A percentile compares a stretch with the other conserved stretches of the same genome.
Evolutionary conservation across 2,113 vertebrate species (phyloP).

Genomic region (Megatriorchis doriae): DNA sequence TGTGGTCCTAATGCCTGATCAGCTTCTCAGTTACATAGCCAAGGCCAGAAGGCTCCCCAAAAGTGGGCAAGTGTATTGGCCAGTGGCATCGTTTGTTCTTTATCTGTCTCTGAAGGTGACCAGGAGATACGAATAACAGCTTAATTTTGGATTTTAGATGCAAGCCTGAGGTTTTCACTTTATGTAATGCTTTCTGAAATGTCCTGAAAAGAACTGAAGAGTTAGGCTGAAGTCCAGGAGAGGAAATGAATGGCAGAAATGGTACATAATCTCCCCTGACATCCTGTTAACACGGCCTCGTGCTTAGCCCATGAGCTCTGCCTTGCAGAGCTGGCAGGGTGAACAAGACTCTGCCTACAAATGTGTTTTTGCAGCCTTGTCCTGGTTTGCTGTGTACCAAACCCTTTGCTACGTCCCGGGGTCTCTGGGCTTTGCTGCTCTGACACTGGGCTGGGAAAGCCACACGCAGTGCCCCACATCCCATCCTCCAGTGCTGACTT

Average conservation of each 20-base stretch:
- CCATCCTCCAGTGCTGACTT: background rate
- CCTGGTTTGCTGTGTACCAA: background rate
- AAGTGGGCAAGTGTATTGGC: background rate
- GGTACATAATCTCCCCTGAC: slow-evolving; percentile 53
- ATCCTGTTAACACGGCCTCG: slow-evolving; percentile 9
- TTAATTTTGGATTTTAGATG: slow-evolving; percentile 34
- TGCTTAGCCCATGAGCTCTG: slow-evolving; percentile 20
- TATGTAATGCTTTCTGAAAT: slow-evolving; percentile 60
- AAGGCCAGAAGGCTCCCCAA: background rate
- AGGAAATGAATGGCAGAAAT: slow-evolving; percentile 59
- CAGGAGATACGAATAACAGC: slow-evolving; percentile 5
- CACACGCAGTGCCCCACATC: rapidly evolving
- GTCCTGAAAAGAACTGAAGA: slow-evolving; percentile 61
- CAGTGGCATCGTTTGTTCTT: background rate
- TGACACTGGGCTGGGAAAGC: background rate
- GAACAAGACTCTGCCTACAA: background rate
- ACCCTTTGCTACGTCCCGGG: background rate
- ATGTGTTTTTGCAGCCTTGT: background rate
- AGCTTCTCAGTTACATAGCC: background rate
- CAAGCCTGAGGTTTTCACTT: slow-evolving; percentile 46
- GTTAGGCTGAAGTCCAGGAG: slow-evolving; percentile 62
- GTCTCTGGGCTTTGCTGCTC: background rate
- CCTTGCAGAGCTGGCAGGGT: background rate
- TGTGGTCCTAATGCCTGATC: background rate
- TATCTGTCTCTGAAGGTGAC: background rate